Conservation (phyloP, 2,113 vertebrate species). For the Meleagris gallopavo region DNA sequence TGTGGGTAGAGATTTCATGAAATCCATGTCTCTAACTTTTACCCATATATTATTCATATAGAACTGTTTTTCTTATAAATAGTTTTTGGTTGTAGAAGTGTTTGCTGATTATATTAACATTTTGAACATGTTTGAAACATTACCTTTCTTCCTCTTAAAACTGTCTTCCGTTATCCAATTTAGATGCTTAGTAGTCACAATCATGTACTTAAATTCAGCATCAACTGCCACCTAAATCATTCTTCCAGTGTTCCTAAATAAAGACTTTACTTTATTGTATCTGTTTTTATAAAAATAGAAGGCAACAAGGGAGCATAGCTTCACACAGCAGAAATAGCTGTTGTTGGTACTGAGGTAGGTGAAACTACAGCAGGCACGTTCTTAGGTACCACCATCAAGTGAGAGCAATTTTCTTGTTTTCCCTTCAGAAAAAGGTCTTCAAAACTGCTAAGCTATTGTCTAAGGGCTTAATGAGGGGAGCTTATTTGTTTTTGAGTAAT, state of each 20-base stretch:
- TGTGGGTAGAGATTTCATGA: neutral
- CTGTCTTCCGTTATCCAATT: neutral
- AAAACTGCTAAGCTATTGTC: neutral
- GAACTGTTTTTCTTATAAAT: neutral
- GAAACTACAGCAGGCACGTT: neutral
- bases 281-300: neutral
- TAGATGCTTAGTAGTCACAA: neutral
- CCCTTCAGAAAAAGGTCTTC: neutral
- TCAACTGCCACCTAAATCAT: neutral
- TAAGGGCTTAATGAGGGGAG: neutral
- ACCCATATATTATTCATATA: neutral
- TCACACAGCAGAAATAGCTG: neutral
- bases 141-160: neutral
- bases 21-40: neutral
- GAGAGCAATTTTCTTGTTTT: neutral
- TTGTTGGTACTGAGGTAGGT: neutral
- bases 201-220: neutral
- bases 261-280: neutral
- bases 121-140: neutral
- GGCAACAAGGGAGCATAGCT: neutral
- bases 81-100: neutral
- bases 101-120: neutral
- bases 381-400: neutral
- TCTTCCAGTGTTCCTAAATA: slow-evolving; percentile 39
- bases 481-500: neutral